Base-by-base conservation (phyloP, 2,113 vertebrate species). In the Macquaria ambigua region DNA sequence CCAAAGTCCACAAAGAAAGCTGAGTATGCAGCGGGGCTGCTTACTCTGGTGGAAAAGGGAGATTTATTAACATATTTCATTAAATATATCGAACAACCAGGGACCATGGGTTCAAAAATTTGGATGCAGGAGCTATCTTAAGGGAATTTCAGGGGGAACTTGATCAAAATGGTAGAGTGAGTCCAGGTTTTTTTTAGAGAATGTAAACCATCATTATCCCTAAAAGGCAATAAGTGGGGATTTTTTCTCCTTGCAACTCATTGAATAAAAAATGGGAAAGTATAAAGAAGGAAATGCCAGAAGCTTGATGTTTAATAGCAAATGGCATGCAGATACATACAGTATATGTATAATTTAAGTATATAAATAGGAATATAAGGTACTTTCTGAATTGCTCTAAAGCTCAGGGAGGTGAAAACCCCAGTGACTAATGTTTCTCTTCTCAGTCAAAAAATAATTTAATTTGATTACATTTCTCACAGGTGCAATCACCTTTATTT, bases 41-140 rank as follows among this genome's bases (percentile, higher is more conserved):
- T 97, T 96, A 94, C 93, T 93, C 28, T 8, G 79, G 88, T 62
- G 89, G 79, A 94, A 93, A 81, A 78, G 74, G 83, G 77, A 95
- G 94, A 95, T 96, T 94, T 96, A 96, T 96, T 96, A 95, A 87
- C 78, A 90, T 91, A 95, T 95, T 96, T 96, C 94, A 96, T 96
- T 96, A 95, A 96, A 93, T 93, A 93, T 92, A 93, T 90, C 87
- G 90, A 94, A 77, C 80, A 90, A 77, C 72, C 61, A 25, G 91
- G 84, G 75, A 93, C 39, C 84, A 70, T 87, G 91, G 78, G 90
- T 90, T 96, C 87, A 77, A 92, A 95, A 93, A 95, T 93, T 84
- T 94, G 83, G 78, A 93, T 94, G 84, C 88, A 92, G 85, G 46
- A 87, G 20, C 71, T 80, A 90, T 92, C 52, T 8, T 43, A 55